Evolutionary conservation across 2,797 vertebrate genomes (phyloP), one percentile per base, ranked within the genome.

Genomic region (Acanthurus leucopareius): DNA sequence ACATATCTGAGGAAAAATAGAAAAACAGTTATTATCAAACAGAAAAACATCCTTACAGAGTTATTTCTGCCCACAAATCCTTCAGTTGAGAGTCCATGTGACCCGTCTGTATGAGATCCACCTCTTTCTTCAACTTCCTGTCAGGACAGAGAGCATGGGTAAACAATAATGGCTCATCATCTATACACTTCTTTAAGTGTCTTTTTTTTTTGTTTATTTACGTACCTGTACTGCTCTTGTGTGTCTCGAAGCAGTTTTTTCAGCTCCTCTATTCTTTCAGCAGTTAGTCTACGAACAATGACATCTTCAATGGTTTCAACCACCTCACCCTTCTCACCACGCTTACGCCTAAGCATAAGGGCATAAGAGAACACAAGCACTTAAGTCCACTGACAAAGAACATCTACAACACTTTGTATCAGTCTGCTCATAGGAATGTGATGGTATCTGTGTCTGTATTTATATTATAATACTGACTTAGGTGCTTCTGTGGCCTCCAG

Each of bases 261-360:
- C 79, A 99, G 82, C 80, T 99, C 98, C 73, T 99, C 98, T 75
- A 99, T 98, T 92, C 98, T 92, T 89, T 99, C 98, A 7, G 97
- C 92, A 38, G 97, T 99, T 85, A 99, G 88, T 89, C 98, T 97
- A 65, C 97, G 94, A 73, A 99, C 98, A 61, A 99, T 99, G 80
- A 99, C 98, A 75, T 99, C 98, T 91, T 99, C 98, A 47, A 99
- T 97, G 0, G 98, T 99, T 94, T 99, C 98, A 0, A 99, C 98
- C 86, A 99, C 98, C 88, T 99, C 98, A 3, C 98, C 98, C 77
- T 98, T 98, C 93, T 99, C 98, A 13, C 98, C 98, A 11, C 98
- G 96, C 88, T 99, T 99, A 86, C 98, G 97, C 75, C 98, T 99
- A 77, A 2, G 25, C 25, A 25, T 25, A 25, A 25, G 28, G 69